phyloP scores from a whole-genome alignment of 1,140 invertebrate genomes.

The Ylistrum balloti region DNA sequence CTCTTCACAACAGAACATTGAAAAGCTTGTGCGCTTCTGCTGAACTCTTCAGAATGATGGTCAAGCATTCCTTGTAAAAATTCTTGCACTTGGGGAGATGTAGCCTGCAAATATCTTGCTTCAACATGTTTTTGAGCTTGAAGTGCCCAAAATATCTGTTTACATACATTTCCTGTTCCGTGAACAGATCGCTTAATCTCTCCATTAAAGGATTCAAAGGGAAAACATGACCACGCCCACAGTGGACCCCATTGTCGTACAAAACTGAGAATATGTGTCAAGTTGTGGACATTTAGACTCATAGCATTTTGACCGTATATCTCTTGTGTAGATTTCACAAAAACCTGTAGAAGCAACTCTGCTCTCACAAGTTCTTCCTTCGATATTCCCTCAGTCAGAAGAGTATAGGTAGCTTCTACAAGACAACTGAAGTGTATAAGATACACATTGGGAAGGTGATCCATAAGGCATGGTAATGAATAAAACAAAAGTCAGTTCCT shows the following conservation, averaged over 20 bases:
- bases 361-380: slow-evolving; percentile 17
- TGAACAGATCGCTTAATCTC: slow-evolving; percentile 56
- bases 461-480: slow-evolving; percentile 52
- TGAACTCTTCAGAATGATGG: not conserved
- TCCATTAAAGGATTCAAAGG: slow-evolving; percentile 62
- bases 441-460: slow-evolving; percentile 46
- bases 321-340: not conserved
- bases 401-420: slow-evolving; percentile 45
- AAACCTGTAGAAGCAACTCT: slow-evolving; percentile 47
- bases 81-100: not conserved
- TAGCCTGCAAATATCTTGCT: not conserved
- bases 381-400: slow-evolving; percentile 46
- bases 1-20: slow-evolving; percentile 33
- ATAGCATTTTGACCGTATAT: slow-evolving; percentile 48
- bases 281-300: slow-evolving; percentile 56
- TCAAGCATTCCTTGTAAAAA: slow-evolving; percentile 43
- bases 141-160: slow-evolving; percentile 57
- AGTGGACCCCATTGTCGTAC: slow-evolving; percentile 53
- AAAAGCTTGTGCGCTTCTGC: not conserved
- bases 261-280: slow-evolving; percentile 43
- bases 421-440: slow-evolving; percentile 49
- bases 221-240: too few relatives aligned
- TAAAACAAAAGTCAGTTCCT: slow-evolving; percentile 55
- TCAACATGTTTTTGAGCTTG: slow-evolving; percentile 51
- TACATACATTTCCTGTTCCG: slow-evolving; percentile 56